Base-by-base conservation (phyloP, 2,888 invertebrate genomes). In the Tribolium freemani region DNA sequence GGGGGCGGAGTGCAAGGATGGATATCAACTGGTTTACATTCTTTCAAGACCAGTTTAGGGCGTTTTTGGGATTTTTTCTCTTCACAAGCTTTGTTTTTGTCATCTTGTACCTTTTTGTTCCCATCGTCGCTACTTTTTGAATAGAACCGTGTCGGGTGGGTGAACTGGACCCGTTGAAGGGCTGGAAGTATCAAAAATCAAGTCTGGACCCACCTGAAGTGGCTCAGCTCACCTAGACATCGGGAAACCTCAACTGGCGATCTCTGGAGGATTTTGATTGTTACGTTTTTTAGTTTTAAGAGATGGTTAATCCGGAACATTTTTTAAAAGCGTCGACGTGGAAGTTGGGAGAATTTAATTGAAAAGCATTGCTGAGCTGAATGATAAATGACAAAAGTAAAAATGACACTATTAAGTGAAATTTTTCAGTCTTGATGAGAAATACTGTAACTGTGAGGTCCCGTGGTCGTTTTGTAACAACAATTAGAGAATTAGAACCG, bases 51-150 rank as follows among this genome's bases (percentile, higher is more conserved):
- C 9, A 63, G 1, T 69, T 72, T 72, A 5, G 60, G 45, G 11
- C 9, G 48, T 38, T 56, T 45, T 26, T 44, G 53, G n/a, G 56
- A 46, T 46, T 57, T 57, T 45, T 72, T 61, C 6, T 13, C n/a
- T 3, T 50, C 21, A 46, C 53, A 68, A 16, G 30, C 20, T 30
- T 74, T 71, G 21, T 71, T 44, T 69, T 45, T 66, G 48, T 51
- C 53, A 69, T 74, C 74, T 61, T 75, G 76, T 80, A 80, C 81
- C 81, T 82, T 80, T 72, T 78, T 76, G 10, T 69, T 73, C 11
- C 56, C 72, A 69, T 77, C 77, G 56, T 71, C 72, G 57, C 72
- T 76, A 50, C 58, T 58, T 69, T 60, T 69, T 16, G 58, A 51
- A 60, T 69, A 69, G 38, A 69, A 69, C 21, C 69, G 11, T 30